Base-by-base conservation (phyloP, 1,140 invertebrate genomes). In the Proales similis region DNA sequence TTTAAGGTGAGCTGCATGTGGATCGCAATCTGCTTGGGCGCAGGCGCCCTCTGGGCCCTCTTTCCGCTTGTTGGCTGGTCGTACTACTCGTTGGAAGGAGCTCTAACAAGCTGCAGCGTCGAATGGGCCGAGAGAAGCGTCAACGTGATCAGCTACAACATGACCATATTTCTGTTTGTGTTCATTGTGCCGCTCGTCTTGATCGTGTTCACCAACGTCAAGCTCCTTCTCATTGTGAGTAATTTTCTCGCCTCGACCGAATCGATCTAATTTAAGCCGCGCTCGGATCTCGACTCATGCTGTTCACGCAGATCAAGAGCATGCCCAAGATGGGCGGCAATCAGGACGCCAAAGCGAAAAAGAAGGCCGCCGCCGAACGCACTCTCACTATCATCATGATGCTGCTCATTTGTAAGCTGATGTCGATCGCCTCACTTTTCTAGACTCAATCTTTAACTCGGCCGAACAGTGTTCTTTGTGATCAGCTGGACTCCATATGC, bases 401-500 rank as follows among this genome's bases (percentile, higher is more conserved):
- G 38, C 30, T 57, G 39, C 45, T 57, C 39, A 29, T 57, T 7
- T 32, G 48, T 53, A 53, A 36, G 22, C 42, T 19, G 9, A n/a
- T 20, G 20, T 22, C 24, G 3, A 2, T 33, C 20, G 33, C 24
- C 24, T 7, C 12, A 19, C 24, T 33, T 32, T 51, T 33, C 7
- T 24, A 26, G 5, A 53, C 12, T 2, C 22, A 1, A 4, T 20
- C 26, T 20, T 14, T 4, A 38, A 36, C 26, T 19, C 19, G 4
- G 17, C 17, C 7, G 17, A 33, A 2, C n/a, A 61, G 57, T 61
- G 4, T 29, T 29, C 11, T 61, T 61, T 46, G 42, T 46, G 27
- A 46, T 61, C n/a, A 32, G 39, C 5, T 61, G 57, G 57, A 61
- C 57, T 0, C 57, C 57, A 19, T 61, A 61, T 61, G 57, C 57